phyloP scores from a whole-genome alignment of 2,888 invertebrate genomes.

The Sclerodermus sp. region DNA sequence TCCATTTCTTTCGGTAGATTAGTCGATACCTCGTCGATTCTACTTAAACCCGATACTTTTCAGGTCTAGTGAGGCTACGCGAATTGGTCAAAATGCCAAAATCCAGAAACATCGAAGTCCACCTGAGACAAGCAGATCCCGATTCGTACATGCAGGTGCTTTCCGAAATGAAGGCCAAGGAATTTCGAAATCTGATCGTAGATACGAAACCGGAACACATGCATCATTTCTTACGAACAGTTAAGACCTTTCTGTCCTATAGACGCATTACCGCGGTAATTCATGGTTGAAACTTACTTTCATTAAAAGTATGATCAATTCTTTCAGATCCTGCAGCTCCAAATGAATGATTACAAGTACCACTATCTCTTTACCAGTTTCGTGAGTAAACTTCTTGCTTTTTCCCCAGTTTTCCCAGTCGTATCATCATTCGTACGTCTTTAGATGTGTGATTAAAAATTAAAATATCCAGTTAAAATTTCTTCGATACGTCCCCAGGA shows the following conservation, averaged over 20 bases:
- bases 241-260: constrained; percentile 38
- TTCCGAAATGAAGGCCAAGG: constrained; percentile 74
- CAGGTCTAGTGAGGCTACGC: constrained; percentile 72
- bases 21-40: no score
- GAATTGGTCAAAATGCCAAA: constrained; percentile 71
- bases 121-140: constrained; percentile 69
- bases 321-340: constrained; percentile 73
- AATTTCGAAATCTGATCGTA: constrained; percentile 76
- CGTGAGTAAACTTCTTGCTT: no score
- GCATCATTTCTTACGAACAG: constrained; percentile 74
- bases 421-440: neutral
- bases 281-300: no score
- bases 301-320: neutral
- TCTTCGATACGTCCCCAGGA: constrained; percentile 53
- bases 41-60: constrained; percentile 7
- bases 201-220: constrained; percentile 75
- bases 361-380: constrained; percentile 80
- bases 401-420: neutral
- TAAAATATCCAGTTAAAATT: neutral
- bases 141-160: constrained; percentile 69
- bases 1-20: no score
- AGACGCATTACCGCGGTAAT: neutral
- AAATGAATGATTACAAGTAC: constrained; percentile 84
- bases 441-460: neutral
- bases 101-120: constrained; percentile 67